These are phyloP conservation scores for Pyrocoelia pectoralis DNA, from an alignment of 2,888 invertebrate species.

Conservation along the genomic window DNA sequence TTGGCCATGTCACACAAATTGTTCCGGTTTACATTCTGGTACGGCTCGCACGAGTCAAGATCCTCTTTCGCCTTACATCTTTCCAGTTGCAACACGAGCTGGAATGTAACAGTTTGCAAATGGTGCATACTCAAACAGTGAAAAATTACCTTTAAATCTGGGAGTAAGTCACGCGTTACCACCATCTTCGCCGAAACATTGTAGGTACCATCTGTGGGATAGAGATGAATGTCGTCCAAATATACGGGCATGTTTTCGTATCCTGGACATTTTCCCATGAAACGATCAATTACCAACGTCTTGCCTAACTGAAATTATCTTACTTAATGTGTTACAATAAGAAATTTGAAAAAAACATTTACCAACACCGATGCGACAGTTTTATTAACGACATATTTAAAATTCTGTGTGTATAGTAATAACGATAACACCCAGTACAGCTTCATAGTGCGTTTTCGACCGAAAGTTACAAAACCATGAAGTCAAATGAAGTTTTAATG, in stretches of 20 bases:
- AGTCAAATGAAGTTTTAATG: no score
- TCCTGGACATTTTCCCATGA: conserved; percentile 41
- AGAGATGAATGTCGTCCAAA: conserved; percentile 38
- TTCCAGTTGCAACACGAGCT: neutral
- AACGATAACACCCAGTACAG: no score
- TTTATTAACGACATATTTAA: no score
- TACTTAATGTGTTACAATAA: no score
- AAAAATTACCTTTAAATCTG: conserved; percentile 39
- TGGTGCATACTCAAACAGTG: no score
- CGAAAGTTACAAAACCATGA: no score
- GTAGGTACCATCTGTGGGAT: conserved; percentile 37
- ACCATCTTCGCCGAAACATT: conserved; percentile 39
- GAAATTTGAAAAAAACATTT: no score
- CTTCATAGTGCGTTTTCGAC: no score
- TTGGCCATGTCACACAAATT: neutral
- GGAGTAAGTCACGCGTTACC: conserved; percentile 26
- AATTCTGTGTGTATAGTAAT: no score
- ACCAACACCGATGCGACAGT: no score
- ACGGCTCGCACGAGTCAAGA: neutral
- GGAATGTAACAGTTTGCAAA: neutral
- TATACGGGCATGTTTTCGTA: conserved; percentile 36
- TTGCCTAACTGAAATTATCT: conserved; percentile 30
- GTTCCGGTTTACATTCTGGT: neutral
- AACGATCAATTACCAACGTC: conserved; percentile 41
- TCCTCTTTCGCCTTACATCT: neutral